phyloP scores from a whole-genome alignment of 1,140 invertebrate species.

The Cherax quadricarinatus region DNA sequence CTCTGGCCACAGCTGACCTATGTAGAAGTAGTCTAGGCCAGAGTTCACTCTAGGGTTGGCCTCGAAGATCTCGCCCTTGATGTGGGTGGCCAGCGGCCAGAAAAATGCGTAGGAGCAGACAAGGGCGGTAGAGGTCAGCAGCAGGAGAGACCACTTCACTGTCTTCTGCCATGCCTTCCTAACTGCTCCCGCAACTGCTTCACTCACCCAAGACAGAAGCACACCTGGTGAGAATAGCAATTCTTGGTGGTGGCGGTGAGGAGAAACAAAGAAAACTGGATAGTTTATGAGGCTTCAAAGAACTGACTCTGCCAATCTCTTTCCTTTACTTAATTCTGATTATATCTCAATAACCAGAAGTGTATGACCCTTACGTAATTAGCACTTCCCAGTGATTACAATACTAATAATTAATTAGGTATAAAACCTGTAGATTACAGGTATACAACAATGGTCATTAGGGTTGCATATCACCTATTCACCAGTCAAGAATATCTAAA shows the following conservation, averaged over 20 bases:
- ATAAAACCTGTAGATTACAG: no score
- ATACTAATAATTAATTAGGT: no score
- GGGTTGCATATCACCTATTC: background rate
- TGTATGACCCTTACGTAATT: background rate
- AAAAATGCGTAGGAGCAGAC: conserved; percentile 61
- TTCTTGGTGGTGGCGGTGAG: no score
- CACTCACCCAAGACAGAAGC: background rate
- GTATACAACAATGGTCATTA: no score
- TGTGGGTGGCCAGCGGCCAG: conserved; percentile 68
- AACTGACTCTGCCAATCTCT: no score
- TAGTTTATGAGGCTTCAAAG: no score
- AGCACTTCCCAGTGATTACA: no score
- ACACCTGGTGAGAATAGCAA: background rate
- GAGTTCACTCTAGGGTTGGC: conserved; percentile 22
- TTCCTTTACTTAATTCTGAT: background rate
- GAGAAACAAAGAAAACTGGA: no score
- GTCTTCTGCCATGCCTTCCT: background rate
- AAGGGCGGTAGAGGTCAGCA: background rate
- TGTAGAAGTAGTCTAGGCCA: conserved; percentile 51
- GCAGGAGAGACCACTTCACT: background rate
- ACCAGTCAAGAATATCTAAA: no score
- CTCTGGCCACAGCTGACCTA: conserved; percentile 66
- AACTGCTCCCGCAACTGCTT: background rate
- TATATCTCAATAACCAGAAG: background rate
- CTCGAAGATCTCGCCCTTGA: conserved; percentile 56